phyloP scores from a whole-genome alignment of 37 sponge, comb jelly and placozoan species.

The Cladorhizidae sp. region DNA sequence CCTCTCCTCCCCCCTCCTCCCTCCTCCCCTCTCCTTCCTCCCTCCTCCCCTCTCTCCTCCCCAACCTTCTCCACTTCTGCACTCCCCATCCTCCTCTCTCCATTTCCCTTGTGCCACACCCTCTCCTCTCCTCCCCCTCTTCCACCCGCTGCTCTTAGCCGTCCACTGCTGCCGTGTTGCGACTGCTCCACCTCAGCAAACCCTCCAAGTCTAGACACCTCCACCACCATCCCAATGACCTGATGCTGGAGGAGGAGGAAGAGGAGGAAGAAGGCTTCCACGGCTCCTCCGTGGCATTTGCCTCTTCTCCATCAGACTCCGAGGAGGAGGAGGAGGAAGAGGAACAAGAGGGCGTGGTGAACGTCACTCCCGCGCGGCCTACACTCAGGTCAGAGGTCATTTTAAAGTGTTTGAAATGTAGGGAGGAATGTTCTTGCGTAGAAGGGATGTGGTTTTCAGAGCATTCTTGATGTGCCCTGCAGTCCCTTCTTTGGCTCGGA shows the following conservation, averaged over 20 bases:
- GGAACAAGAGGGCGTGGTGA: neutral
- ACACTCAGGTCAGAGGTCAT: conserved; percentile 43
- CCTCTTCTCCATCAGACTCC: conserved; percentile 47
- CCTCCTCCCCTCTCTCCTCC: no score
- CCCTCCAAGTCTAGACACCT: neutral
- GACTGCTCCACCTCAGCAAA: conserved; percentile 13
- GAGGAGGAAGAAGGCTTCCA: conserved; percentile 32
- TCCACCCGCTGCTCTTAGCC: neutral
- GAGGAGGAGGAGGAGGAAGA: conserved; percentile 48
- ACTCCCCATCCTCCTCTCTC: no score
- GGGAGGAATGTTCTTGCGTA: no score
- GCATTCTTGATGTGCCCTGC: no score
- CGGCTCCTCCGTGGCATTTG: conserved; percentile 55
- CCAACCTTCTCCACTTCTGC: no score
- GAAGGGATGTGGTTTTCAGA: no score
- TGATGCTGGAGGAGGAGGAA: neutral
- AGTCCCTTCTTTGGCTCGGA: conserved; percentile 71
- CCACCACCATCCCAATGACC: neutral
- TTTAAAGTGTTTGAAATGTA: no score
- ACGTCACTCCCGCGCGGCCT: conserved; percentile 23
- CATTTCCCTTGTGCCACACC: no score
- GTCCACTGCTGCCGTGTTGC: conserved; percentile 26
- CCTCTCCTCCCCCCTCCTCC: no score
- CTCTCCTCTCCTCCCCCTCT: neutral
- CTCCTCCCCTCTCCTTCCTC: no score